phyloP scores from a whole-genome alignment of 2,888 invertebrate species.

The Teleogryllus oceanicus region DNA sequence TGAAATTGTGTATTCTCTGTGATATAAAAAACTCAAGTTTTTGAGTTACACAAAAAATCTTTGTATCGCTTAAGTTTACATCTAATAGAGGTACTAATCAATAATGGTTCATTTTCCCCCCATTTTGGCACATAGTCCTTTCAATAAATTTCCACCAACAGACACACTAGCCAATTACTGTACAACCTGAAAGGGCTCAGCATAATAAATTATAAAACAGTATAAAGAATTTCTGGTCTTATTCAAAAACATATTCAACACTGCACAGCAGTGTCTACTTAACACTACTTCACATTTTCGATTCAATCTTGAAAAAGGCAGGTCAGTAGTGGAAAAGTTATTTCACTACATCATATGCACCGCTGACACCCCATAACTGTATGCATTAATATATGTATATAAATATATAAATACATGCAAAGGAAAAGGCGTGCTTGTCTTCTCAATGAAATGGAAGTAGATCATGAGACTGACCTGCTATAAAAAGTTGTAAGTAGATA shows the following conservation, averaged over 20 bases:
- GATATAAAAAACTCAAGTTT: no score
- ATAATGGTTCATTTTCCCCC: background rate
- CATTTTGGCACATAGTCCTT: constrained; percentile 4
- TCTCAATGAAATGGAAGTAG: no score
- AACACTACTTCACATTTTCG: background rate
- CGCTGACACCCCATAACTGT: constrained; percentile 12
- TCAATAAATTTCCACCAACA: background rate
- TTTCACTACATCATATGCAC: background rate
- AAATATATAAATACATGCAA: no score
- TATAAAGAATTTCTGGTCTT: background rate
- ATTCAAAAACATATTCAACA: background rate
- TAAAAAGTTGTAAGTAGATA: no score
- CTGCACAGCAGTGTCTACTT: background rate
- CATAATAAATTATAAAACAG: constrained; percentile 1
- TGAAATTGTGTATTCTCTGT: no score
- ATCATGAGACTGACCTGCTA: no score
- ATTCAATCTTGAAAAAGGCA: background rate
- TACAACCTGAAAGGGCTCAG: background rate
- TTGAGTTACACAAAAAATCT: no score
- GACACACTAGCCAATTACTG: background rate
- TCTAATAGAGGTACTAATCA: background rate
- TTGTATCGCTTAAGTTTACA: no score
- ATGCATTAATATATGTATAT: background rate
- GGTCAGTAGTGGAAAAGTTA: background rate
- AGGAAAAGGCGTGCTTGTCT: no score